Base-by-base conservation (phyloP, 1,140 invertebrate genomes). In the Plutomurus gul region DNA sequence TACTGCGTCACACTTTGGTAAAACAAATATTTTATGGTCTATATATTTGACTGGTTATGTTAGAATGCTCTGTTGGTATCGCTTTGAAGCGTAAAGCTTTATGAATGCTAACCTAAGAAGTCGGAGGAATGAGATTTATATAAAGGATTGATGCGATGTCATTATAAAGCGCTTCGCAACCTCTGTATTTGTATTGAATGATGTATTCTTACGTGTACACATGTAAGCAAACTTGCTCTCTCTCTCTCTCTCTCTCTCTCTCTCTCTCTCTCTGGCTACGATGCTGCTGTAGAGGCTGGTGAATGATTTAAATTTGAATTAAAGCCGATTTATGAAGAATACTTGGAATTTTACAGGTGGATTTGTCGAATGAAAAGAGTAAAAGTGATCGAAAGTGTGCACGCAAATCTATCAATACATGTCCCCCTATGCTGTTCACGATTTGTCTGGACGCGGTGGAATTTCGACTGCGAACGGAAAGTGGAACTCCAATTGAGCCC, bases 401-500 rank as follows among this genome's bases (percentile, higher is more conserved):
- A 22, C 18, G 11, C 11, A 49, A 51, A 22, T 10, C 30, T 30
- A 77, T 30, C 13, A 18, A 18, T 20, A 16, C 39, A 40, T 18
- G 25, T 33, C 7, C 22, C 3, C 49, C 75, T 18, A 76, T 71
- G 5, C 30, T 74, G 7, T 80, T 81, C 51, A 80, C 22, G 43
- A 4, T 82, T 37, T 60, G 47, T 25, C 60, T 81, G 51, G 80
- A 84, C 25, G 37, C 73, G 22, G 22, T 84, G 0, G 83, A 84
- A 56, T 84, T 84, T 43, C 81, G 83, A 13, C n/a, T 83, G 18
- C 73, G 75, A 36, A 79, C 80, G 8, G 82, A 83, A 75, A 56
- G 56, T 49, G 76, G 79, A 10, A 36, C 27, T 85, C 85, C 91
- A 89, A 88, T 97, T 36, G 96, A 98, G 85, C 96, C 96, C 2